Percentiles rank a stretch among this genome's conserved stretches.
Evolutionary conservation across 2,797 vertebrate genomes (phyloP).

Genomic region (Chelon auratus): DNA sequence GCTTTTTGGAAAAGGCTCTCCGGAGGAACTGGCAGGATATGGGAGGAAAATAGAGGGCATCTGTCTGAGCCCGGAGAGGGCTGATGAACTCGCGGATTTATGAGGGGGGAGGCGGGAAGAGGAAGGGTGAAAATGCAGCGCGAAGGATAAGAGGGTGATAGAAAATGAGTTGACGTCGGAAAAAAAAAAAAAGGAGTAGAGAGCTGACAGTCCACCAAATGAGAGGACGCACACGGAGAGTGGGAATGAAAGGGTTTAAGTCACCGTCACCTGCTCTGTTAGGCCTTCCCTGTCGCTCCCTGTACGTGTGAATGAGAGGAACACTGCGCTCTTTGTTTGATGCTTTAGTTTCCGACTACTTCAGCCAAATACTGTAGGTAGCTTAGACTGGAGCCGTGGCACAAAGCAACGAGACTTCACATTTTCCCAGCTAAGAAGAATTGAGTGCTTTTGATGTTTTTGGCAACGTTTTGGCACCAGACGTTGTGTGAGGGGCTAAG

Average conservation of each 20-base stretch:
- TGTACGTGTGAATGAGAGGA: constrained; percentile 19
- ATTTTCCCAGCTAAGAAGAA: not conserved
- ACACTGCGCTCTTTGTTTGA: constrained; percentile 38
- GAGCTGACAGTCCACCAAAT: not conserved
- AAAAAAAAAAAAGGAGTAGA: not conserved
- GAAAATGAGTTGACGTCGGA: constrained; percentile 2
- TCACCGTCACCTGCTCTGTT: not conserved
- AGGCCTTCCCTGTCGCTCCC: constrained; percentile 9
- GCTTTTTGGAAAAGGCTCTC: constrained; percentile 33
- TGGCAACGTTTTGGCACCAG: not conserved
- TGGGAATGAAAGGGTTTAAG: not conserved
- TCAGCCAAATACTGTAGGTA: constrained; percentile 31
- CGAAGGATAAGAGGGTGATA: not conserved
- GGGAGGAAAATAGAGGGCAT: constrained; percentile 18
- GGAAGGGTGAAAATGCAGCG: not conserved
- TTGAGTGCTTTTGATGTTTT: not conserved
- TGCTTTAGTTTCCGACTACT: constrained; percentile 15
- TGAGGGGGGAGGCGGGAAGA: not conserved
- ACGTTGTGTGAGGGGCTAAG: not conserved
- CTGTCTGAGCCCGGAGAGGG: not conserved
- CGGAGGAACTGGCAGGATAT: constrained; percentile 7
- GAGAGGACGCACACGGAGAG: not conserved
- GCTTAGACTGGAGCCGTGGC: no score
- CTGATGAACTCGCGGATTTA: constrained; percentile 13
- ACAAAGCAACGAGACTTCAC: no score